Base-by-base conservation (phyloP, 2,797 vertebrate species). In the Pangasius macronema region DNA sequence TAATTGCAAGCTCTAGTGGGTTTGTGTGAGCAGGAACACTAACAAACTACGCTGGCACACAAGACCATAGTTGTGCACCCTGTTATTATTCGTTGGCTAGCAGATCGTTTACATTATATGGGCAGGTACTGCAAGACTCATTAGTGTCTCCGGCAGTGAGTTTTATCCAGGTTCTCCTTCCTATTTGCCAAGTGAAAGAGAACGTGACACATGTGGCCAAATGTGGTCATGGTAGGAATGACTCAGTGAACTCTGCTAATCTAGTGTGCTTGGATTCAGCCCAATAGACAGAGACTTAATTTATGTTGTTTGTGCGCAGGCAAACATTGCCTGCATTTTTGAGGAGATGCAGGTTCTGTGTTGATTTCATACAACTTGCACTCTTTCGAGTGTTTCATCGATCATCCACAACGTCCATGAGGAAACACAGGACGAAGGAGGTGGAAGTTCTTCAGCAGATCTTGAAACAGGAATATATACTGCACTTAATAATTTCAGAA, bases 241-340 rank as follows among this genome's bases (percentile, higher is more conserved):
- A 91, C 30, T 89, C 75, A 65, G 86, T 90, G 91, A 92, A 93
- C 92, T 92, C 85, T 87, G 84, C 88, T 22, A 77, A 85, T 90
- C 87, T 65, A 84, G 39, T 22, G 68, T 67, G 68, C 89, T 91
- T 95, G 94, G 94, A 93, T 61, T 13, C 8, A 2, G 91, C 89
- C 93, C 85, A 70, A 90, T 10, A 88, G 88, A 87, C 90, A 90
- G 87, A 72, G 76, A 87, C 83, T 84, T 57, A 90, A 95, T 94
- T 95, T 77, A 95, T 94, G 55, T 92, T 95, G 95, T 96, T 96
- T 95, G 95, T 89, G 87, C 90, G 91, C 65, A 68, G 85, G 91
- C 90, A 92, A 92, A 91, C 91, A 88, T 83, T 79, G 89, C 88
- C 59, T 87, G 86, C 90, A 90, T 90, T 93, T 94, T 90, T 89